These are phyloP conservation scores for Peromyscus aztecus DNA, from an alignment of 2,797 vertebrate genomes.

Conservation along the genomic window DNA sequence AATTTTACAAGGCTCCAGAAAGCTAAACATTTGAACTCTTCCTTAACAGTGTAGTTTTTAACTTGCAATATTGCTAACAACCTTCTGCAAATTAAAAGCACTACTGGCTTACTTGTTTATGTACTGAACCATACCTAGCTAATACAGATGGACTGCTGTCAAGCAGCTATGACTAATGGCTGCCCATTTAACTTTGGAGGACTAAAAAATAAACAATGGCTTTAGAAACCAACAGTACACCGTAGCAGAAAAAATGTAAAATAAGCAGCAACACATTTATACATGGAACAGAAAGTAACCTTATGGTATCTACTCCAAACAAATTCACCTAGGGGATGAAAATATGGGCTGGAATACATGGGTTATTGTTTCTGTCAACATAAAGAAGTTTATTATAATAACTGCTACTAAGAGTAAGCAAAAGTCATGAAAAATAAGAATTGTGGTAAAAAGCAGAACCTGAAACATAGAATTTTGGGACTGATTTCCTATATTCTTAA, in stretches of 20 bases:
- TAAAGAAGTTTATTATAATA: conserved; percentile 42
- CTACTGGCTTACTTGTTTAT: conserved; percentile 54
- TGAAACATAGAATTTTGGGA: conserved; percentile 43
- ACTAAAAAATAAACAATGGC: conserved; percentile 60
- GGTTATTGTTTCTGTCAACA: conserved; percentile 38
- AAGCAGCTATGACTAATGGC: conserved; percentile 53
- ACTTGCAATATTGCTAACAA: conserved; percentile 63
- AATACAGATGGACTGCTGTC: conserved; percentile 56
- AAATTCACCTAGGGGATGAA: conserved; percentile 64
- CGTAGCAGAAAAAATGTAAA: conserved; percentile 45
- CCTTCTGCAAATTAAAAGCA: conserved; percentile 40
- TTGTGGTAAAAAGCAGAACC: conserved; percentile 57
- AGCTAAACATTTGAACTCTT: conserved; percentile 66
- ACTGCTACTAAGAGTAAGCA: conserved; percentile 58
- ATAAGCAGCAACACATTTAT: conserved; percentile 70
- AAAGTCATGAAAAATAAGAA: conserved; percentile 38
- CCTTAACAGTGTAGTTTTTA: conserved; percentile 48
- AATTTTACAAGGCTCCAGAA: conserved; percentile 79
- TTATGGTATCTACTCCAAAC: conserved; percentile 54
- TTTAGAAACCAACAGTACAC: conserved; percentile 60
- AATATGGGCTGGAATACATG: conserved; percentile 58
- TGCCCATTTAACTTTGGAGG: conserved; percentile 72
- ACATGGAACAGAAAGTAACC: conserved; percentile 65
- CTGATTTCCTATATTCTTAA: conserved; percentile 61
- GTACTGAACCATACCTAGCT: conserved; percentile 60